phyloP scores from a whole-genome alignment of 2,113 vertebrate species.

The Mesembrinibis cayennensis region DNA sequence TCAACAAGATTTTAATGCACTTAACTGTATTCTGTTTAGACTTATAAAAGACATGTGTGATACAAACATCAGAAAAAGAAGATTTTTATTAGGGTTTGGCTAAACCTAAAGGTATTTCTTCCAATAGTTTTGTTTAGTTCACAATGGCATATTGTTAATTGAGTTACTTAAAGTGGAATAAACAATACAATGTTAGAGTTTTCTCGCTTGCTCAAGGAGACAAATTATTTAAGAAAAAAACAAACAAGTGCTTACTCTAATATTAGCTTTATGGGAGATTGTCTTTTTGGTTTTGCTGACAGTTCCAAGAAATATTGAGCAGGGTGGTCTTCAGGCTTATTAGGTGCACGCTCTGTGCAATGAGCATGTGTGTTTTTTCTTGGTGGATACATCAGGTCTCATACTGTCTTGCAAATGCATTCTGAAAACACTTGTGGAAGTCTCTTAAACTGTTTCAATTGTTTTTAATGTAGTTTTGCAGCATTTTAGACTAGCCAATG shows the following conservation, averaged over 20 bases:
- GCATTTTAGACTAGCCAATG: not conserved
- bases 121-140: not conserved
- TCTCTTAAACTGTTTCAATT: not conserved
- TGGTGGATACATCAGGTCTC: not conserved
- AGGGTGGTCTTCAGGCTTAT: not conserved
- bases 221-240: not conserved
- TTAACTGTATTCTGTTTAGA: not conserved
- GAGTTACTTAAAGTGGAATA: not conserved
- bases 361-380: not conserved
- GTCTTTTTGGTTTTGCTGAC: not conserved
- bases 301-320: not conserved
- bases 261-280: not conserved
- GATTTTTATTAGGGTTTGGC: not conserved
- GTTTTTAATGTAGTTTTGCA: not conserved
- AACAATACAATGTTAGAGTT: not conserved
- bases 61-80: not conserved
- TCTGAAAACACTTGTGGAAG: not conserved
- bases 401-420: not conserved
- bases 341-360: not conserved
- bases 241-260: not conserved
- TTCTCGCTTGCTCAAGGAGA: not conserved
- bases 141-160: not conserved
- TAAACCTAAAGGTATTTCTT: not conserved
- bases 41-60: not conserved
- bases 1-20: not conserved